phyloP scores from a whole-genome alignment of 2,797 vertebrate genomes.

The Limosa lapponica region DNA sequence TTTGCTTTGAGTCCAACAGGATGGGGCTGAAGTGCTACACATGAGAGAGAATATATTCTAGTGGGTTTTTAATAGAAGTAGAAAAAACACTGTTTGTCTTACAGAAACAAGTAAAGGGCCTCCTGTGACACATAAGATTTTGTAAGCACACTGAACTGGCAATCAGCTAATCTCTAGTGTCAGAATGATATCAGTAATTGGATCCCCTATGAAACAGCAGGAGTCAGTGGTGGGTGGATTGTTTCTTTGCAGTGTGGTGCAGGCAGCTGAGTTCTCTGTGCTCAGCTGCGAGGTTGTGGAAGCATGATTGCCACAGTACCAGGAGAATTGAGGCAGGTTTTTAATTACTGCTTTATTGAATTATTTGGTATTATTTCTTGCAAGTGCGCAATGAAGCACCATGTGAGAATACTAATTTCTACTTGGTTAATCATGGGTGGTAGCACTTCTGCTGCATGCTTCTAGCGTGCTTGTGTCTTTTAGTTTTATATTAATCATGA shows the following conservation, averaged over 20 bases:
- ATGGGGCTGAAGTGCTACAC: not conserved
- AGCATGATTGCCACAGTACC: conserved; percentile 53
- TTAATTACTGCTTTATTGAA: conserved; percentile 72
- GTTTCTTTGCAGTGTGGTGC: not conserved
- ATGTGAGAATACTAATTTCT: conserved; percentile 67
- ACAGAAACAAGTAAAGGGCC: conserved; percentile 68
- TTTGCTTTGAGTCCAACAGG: conserved; percentile 3
- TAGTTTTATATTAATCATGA: not conserved
- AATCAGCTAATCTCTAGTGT: conserved; percentile 69
- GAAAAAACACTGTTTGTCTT: conserved; percentile 60
- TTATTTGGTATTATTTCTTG: conserved; percentile 71
- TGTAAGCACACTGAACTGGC: conserved; percentile 70
- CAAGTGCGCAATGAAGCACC: conserved; percentile 39
- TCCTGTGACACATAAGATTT: conserved; percentile 70
- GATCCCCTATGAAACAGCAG: conserved; percentile 70
- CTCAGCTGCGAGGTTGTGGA: conserved; percentile 54
- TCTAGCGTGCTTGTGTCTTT: conserved; percentile 12
- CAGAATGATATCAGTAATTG: conserved; percentile 66
- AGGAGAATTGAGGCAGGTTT: conserved; percentile 69
- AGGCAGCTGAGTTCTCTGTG: conserved; percentile 53
- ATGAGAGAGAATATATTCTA: conserved; percentile 35
- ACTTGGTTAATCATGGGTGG: conserved; percentile 29
- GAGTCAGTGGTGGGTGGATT: conserved; percentile 61
- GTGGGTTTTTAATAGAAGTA: conserved; percentile 52
- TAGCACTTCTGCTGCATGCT: not conserved